Base-by-base conservation (phyloP, 1,140 invertebrate genomes). In the Aplysia californica region DNA sequence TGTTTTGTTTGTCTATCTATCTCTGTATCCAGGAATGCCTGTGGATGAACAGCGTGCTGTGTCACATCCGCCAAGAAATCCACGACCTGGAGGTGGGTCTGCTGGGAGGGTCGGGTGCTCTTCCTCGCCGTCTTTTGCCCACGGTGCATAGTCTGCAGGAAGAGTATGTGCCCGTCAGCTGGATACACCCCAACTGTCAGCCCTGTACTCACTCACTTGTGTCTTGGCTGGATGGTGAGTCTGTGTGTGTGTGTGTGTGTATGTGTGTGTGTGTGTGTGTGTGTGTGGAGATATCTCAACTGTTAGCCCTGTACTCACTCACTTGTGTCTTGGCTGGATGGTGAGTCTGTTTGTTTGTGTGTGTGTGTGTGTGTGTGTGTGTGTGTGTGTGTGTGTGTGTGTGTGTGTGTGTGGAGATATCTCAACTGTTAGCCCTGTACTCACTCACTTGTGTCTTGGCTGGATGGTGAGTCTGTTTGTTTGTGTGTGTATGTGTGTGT, bases 101-200 rank as follows among this genome's bases (percentile, higher is more conserved):
- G n/a, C 61, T 89, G 61, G 81, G 82, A 21, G 87, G 88, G 31
- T 77, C 83, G 1, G 83, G 85, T 41, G 83, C 86, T 18, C 72
- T 89, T 36, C 82, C 84, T 21, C 64, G 70, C 31, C 64, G 66
- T 23, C 80, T 84, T 10, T 75, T 84, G 71, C 64, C 71, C 10
- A 83, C 86, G 1, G 83, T 84, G 35, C 72, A 75, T 44, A 83
- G 84, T 77, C 70, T 89, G 38, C 84, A 86, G 71, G 83, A 85
- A 66, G 87, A 88, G 56, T 77, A 84, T 76, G 84, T 89, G 26
- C 88, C 88, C 4, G 76, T 86, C 18, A 83, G 82, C 10, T 89
- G 88, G 88, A 80, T 85, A 44, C 88, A 88, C 77, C 87, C 87
- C n/a, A 87, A 87, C 78, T 80, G 81, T 70, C 88, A 87, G 76